Conservation (phyloP, 2,113 vertebrate genomes). For the Eira barbara region DNA sequence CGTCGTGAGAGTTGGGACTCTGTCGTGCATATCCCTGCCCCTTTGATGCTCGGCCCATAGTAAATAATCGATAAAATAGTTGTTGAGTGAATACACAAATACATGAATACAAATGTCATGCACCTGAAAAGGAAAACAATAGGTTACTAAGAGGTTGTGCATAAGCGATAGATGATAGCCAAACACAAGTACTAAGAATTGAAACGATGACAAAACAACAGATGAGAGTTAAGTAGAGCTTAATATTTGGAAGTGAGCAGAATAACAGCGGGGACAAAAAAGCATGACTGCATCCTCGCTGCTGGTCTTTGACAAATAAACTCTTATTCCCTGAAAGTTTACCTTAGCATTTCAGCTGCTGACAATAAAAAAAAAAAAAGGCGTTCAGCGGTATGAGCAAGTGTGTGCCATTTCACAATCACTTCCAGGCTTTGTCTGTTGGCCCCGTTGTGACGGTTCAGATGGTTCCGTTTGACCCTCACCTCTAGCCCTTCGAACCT, state of each 20-base stretch:
- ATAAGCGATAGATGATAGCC: background rate
- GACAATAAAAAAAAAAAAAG: constrained; percentile 56
- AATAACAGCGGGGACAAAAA: background rate
- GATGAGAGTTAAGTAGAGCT: background rate
- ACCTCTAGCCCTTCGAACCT: constrained; percentile 66
- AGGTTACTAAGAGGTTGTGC: background rate
- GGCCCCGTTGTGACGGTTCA: constrained; percentile 65
- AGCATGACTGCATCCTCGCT: background rate
- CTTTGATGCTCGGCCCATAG: background rate
- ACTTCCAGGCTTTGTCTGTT: constrained; percentile 50
- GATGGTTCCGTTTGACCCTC: constrained; percentile 77
- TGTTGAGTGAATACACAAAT: background rate
- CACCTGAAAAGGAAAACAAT: background rate
- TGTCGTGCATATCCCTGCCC: background rate
- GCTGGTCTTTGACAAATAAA: constrained; percentile 27
- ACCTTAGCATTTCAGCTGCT: constrained; percentile 48
- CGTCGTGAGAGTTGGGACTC: background rate
- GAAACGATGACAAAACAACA: background rate
- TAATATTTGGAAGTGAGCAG: background rate
- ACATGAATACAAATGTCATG: background rate
- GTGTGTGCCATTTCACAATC: constrained; percentile 15
- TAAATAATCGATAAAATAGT: background rate
- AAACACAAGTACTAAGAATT: background rate
- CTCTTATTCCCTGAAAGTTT: constrained; percentile 22
- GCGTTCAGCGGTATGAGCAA: constrained; percentile 46